These are phyloP conservation scores for Nyctereutes procyonoides DNA, from an alignment of 2,113 vertebrate genomes.

Conservation along the genomic window DNA sequence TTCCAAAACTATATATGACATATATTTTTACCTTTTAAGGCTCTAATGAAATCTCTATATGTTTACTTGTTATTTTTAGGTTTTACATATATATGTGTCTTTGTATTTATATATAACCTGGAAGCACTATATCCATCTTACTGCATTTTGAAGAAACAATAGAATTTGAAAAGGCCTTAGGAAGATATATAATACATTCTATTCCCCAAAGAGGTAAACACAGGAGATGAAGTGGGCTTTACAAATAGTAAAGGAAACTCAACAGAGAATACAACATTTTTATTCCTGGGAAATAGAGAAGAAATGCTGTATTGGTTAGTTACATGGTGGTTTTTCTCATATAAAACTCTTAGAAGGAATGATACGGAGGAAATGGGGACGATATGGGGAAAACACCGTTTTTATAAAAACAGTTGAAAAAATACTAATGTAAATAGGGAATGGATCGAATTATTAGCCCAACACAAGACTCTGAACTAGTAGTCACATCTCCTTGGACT, in stretches of 20 bases:
- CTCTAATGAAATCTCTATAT: background rate
- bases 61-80: background rate
- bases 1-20: background rate
- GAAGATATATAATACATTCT: background rate
- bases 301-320: background rate
- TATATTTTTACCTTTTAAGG: background rate
- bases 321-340: background rate
- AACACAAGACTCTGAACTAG: background rate
- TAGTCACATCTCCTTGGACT: background rate
- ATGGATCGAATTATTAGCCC: background rate
- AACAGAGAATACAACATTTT: background rate
- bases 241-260: background rate
- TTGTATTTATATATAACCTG: background rate
- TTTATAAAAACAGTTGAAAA: background rate
- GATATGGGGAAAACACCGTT: background rate
- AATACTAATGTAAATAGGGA: background rate
- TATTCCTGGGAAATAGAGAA: conserved; percentile 1
- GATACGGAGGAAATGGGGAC: too few relatives aligned
- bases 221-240: background rate
- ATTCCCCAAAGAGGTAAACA: background rate
- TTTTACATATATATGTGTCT: background rate
- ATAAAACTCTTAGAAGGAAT: background rate
- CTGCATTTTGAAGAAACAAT: background rate
- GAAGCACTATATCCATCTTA: background rate
- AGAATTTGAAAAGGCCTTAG: background rate